Base-by-base conservation (phyloP, 2,113 vertebrate genomes). In the Dasyprocta punctata region DNA sequence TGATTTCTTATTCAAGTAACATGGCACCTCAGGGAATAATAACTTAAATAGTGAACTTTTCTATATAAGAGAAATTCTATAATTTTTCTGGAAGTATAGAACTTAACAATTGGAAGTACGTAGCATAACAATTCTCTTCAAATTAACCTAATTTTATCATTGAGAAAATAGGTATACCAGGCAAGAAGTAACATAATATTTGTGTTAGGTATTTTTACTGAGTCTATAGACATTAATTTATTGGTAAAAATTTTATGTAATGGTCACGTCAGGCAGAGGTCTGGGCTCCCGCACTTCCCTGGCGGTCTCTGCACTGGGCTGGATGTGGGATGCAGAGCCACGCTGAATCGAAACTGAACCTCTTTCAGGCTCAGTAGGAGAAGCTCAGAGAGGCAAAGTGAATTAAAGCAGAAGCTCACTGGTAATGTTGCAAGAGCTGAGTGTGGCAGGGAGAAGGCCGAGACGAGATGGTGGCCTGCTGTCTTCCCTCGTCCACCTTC, bases 31-130 rank as follows among this genome's bases (percentile, higher is more conserved):
- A 69, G 41, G 5, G 7, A 54, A 47, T 44, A 91, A 41, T 86
- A 60, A 49, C 19, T 78, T 86, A n/a, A 84, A 95, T 49, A 33
- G 28, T 36, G 61, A 54, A 0, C 82, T 92, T 92, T 95, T 24
- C 4, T 47, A 41, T 2, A 22, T 73, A 87, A 73, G 2, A 94
- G 41, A 92, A 56, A 20, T 90, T 49, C 1, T 65, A 0, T 87
- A 22, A 69, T 65, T 61, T 90, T 89, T 84, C 22, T 28, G 41
- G 26, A 75, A 28, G 22, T 75, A 75, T 13, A 75, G 6, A 44
- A 12, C 11, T 28, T 44, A 44, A 75, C 11, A 75, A 28, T 24
- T 38, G 69, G 67, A 71, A 20, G 17, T 9, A 38, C 20, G 8
- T 54, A 92, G 52, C 26, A 6, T 86, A 84, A 52, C 20, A 12